Percentiles rank a stretch among this genome's conserved stretches.
These are phyloP conservation scores for Solenopsis invicta DNA, from an alignment of 1,140 invertebrate genomes.

Conservation along the genomic window DNA sequence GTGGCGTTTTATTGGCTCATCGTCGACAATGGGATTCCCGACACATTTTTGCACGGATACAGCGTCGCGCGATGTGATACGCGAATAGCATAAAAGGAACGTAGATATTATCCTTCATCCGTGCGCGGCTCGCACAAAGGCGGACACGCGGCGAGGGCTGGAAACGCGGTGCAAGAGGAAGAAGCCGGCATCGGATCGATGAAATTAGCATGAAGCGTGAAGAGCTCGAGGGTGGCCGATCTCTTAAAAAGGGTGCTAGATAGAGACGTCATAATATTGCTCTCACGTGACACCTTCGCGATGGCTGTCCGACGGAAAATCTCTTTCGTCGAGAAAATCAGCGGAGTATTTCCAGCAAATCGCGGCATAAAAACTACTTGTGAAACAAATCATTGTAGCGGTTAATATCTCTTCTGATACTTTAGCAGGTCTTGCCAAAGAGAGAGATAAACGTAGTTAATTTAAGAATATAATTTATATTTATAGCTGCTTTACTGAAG, in stretches of 20 bases:
- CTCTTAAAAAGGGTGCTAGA: constrained; percentile 76
- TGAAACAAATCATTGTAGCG: not conserved
- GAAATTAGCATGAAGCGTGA: constrained; percentile 84
- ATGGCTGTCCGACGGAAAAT: not conserved
- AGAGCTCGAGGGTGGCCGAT: constrained; percentile 71
- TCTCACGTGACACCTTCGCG: constrained; percentile 68
- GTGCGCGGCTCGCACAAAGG: constrained; percentile 43
- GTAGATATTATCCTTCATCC: constrained; percentile 61
- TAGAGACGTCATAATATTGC: constrained; percentile 85
- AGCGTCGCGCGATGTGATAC: constrained; percentile 29
- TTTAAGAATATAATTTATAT: not conserved
- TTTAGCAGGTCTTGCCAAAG: not conserved
- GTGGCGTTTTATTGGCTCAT: constrained; percentile 46
- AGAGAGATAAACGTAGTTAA: constrained; percentile 1
- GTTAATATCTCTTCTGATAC: not conserved
- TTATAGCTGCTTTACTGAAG: not conserved
- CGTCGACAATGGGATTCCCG: constrained; percentile 38
- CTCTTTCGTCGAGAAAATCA: not conserved
- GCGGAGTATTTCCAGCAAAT: not conserved
- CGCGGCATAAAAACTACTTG: not conserved
- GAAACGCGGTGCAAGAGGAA: constrained; percentile 63
- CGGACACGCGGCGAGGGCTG: constrained; percentile 73
- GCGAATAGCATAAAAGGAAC: constrained; percentile 59
- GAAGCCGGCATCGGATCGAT: constrained; percentile 77
- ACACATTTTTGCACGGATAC: constrained; percentile 58